Percentiles rank a stretch among this genome's conserved stretches.
Evolutionary conservation across 2,797 vertebrate genomes (phyloP).

Genomic region (Sebastes ruberrimus): DNA sequence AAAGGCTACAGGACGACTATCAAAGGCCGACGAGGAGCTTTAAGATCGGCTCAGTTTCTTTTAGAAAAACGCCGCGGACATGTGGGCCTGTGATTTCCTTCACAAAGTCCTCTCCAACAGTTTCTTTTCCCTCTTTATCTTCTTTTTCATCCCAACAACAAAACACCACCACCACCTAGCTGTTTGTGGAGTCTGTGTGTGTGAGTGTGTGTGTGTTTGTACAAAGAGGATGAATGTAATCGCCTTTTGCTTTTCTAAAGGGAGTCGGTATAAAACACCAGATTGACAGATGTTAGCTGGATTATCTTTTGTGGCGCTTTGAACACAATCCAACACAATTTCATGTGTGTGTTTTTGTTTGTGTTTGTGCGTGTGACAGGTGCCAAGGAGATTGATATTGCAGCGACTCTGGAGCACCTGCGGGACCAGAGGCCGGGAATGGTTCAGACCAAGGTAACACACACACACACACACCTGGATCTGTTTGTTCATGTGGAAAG

Average conservation of each 20-base stretch:
- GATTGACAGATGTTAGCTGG: constrained; percentile 83
- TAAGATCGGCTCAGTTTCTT: constrained; percentile 15
- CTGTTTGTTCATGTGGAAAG: not conserved
- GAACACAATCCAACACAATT: constrained; percentile 69
- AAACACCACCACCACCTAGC: constrained; percentile 13
- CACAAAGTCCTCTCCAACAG: constrained; percentile 10
- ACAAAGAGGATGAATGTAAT: constrained; percentile 46
- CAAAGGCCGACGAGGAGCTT: constrained; percentile 20
- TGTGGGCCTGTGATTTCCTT: constrained; percentile 1
- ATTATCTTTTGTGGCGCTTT: constrained; percentile 76
- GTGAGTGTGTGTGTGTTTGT: constrained; percentile 2
- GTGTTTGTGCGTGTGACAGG: constrained; percentile 80
- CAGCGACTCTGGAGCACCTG: constrained; percentile 97
- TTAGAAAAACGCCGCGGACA: not conserved
- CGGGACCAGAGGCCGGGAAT: constrained; percentile 96
- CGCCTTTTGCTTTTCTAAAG: constrained; percentile 29
- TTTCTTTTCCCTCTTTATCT: constrained; percentile 15
- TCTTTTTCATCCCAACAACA: constrained; percentile 13
- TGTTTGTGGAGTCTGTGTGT: not conserved
- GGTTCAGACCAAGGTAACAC: constrained; percentile 96
- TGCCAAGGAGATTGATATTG: constrained; percentile 99
- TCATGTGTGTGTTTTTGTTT: constrained; percentile 21
- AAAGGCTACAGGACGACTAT: constrained; percentile 18
- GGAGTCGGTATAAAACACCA: constrained; percentile 42
- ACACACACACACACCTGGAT: not conserved